Base-by-base conservation (phyloP, 2,797 vertebrate species). In the Sebastes steindachneri region DNA sequence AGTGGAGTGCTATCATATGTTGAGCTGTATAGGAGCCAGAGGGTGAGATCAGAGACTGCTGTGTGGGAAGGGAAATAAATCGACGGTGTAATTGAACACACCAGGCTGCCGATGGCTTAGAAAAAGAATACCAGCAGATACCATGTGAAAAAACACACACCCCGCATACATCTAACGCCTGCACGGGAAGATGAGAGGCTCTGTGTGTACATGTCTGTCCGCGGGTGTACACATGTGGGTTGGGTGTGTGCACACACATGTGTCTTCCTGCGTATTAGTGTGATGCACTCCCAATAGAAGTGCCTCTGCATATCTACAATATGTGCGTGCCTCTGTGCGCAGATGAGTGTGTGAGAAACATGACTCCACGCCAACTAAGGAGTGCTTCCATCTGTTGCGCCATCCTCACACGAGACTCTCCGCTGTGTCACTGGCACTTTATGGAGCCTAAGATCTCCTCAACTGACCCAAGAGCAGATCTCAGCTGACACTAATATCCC, bases 361-460 rank as follows among this genome's bases (percentile, higher is more conserved):
- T 64, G 86, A 93, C 73, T 87, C 85, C 57, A 29, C 17, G 75
- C 86, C 93, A 93, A 68, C 83, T 84, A 83, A 85, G 82, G 94
- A 95, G 89, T 92, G 89, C 89, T 94, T 93, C 93, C 93, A 94
- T 95, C 93, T 94, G 94, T 86, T 85, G 83, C 74, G 7, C 80
- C 86, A 84, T 81, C 84, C 89, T 92, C 89, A 90, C 86, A 89
- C 73, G 51, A 90, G 90, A 92, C 82, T 92, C 77, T 86, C 80
- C 65, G 77, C 77, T 77, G 84, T 90, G 89, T 94, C 86, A 87
- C 75, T 83, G 89, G 73, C 80, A 91, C 89, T 93, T 94, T 87
- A 68, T 72, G 66, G 71, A 82, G 82, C 84, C 84, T 92, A 84
- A 89, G 89, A 93, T 92, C 89, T 89, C 73, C 85, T 84, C 68